Base-by-base conservation (phyloP, 1,140 invertebrate genomes). In the Scaptomyza hsui region DNA sequence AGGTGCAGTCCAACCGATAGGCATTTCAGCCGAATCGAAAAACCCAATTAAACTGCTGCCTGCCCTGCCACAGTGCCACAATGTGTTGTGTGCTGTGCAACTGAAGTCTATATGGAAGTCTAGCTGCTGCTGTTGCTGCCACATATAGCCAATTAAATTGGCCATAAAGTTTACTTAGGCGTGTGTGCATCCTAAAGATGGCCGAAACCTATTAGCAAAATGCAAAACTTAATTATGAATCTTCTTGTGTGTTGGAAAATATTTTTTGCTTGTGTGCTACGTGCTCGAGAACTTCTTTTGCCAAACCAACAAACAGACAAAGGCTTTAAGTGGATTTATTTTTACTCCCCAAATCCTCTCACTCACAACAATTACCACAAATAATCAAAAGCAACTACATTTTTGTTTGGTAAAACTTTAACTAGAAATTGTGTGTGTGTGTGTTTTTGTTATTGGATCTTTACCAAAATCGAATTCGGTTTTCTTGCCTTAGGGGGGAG, bases 31-130 rank as follows among this genome's bases (percentile, higher is more conserved):
- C 60, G 63, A 61, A 57, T 72, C 57, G 16, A 45, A 63, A 82
- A 78, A 83, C 75, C 71, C 79, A 82, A 82, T 82, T 82, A 82
- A 82, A 83, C 78, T 78, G 57, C 78, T 78, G 57, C 65, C 44
- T 44, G 61, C 41, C 41, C 42, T 35, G 26, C 26, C 7, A 44
- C 13, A 24, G 18, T 32, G 19, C 16, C 16, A 19, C 59, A 52
- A 19, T 12, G 24, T 56, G 24, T 52, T 52, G 37, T 35, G 9
- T 59, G 45, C 44, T 37, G 52, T 32, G 35, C 24, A 39, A 35
- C 18, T 29, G 56, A 26, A 45, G 52, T 53, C 29, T 55, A 24
- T 42, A 16, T 45, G 13, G 13, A 49, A n/a, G n/a, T n/a, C n/a
- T n/a, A n/a, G n/a, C 16, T 12, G 4, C 13, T 37, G 10, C 18